Conservation (phyloP, 2,888 invertebrate genomes). For the Gymnoscelis rufifasciata region DNA sequence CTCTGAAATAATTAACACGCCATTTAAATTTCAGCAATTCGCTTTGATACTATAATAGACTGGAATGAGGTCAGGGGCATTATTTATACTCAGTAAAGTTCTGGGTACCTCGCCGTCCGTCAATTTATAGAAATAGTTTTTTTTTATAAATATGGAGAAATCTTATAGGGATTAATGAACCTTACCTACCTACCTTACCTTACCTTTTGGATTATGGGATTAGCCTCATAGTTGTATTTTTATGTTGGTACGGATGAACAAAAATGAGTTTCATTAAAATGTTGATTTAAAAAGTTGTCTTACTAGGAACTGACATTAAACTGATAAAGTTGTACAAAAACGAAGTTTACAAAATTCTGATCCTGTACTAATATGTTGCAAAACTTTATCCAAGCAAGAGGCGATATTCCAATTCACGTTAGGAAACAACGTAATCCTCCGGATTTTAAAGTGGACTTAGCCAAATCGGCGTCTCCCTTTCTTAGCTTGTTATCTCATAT, state of each 20-base stretch:
- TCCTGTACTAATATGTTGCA: conserved; percentile 23
- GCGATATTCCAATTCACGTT: conserved; percentile 43
- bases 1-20: not conserved
- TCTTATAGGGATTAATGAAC: too few relatives aligned
- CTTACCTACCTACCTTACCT: too few relatives aligned
- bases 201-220: too few relatives aligned
- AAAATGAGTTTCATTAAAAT: too few relatives aligned
- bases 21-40: conserved; percentile 2
- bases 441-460: conserved; percentile 67
- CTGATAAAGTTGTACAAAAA: conserved; percentile 4
- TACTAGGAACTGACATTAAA: not conserved
- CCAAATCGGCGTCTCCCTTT: conserved; percentile 72
- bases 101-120: not conserved
- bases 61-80: conserved; percentile 11
- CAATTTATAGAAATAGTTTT: too few relatives aligned
- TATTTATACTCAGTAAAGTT: not conserved
- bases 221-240: too few relatives aligned
- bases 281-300: too few relatives aligned
- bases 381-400: conserved; percentile 31
- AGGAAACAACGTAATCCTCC: conserved; percentile 48
- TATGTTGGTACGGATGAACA: too few relatives aligned
- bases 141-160: too few relatives aligned
- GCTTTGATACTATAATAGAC: conserved; percentile 2
- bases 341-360: conserved; percentile 17
- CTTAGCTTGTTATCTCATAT: conserved; percentile 78